These are phyloP conservation scores for Zaprionus davidi DNA, from an alignment of 1,140 invertebrate species.

Conservation along the genomic window DNA sequence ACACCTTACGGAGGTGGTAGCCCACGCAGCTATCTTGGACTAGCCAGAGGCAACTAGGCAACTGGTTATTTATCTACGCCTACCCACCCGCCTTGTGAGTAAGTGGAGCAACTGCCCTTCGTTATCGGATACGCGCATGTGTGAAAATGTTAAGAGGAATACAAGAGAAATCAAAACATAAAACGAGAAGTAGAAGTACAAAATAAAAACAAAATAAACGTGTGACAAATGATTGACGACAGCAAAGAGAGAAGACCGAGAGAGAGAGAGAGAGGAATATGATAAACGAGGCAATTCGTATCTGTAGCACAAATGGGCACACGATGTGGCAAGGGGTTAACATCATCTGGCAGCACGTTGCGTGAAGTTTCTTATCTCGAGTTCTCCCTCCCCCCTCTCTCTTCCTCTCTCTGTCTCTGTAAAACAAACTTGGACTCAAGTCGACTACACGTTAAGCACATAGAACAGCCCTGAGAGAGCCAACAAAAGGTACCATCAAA, in stretches of 20 bases:
- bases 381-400: constrained; percentile 12
- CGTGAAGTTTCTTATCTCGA: constrained; percentile 54
- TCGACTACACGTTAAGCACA: constrained; percentile 29
- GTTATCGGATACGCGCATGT: constrained; percentile 53
- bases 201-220: constrained; percentile 37
- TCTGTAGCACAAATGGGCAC: constrained; percentile 19
- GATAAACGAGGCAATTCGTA: constrained; percentile 62
- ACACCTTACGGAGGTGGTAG: constrained; percentile 58
- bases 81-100: constrained; percentile 43
- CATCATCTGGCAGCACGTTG: constrained; percentile 25
- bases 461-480: constrained; percentile 26
- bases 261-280: constrained; percentile 30
- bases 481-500: constrained; percentile 45
- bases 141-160: constrained; percentile 28
- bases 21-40: constrained; percentile 56
- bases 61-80: constrained; percentile 57
- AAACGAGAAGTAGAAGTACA: constrained; percentile 12
- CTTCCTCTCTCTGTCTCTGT: constrained; percentile 41
- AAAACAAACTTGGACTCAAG: constrained; percentile 56
- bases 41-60: constrained; percentile 14
- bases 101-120: constrained; percentile 71
- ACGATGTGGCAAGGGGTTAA: constrained; percentile 67
- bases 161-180: constrained; percentile 35
- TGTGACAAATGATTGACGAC: constrained; percentile 78
- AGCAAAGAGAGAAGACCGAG: constrained; percentile 19